Evolutionary conservation across 2,888 invertebrate genomes (phyloP).

Genomic region (Tachystola acroxantha): DNA sequence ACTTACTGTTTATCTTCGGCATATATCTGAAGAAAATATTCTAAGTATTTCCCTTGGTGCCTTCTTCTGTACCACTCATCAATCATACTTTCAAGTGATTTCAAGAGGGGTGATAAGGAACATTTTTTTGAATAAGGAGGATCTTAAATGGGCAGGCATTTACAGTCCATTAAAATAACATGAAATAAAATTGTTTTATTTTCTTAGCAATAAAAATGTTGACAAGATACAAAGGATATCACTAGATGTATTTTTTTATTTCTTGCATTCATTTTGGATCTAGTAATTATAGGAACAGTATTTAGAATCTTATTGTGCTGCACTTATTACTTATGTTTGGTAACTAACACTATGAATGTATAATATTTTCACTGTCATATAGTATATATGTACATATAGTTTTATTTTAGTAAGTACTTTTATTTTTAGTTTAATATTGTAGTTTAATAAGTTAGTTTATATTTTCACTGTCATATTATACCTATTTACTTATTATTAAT

Average conservation of each 20-base stretch:
- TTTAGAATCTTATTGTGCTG: too few species aligned
- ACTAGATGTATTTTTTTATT: too few species aligned
- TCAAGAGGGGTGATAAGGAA: conserved; percentile 34
- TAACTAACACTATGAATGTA: too few species aligned
- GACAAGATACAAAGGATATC: too few species aligned
- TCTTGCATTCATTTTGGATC: too few species aligned
- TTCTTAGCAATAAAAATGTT: conserved; percentile 6
- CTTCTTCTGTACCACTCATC: conserved; percentile 40
- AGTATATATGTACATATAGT: background rate
- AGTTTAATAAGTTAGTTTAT: too few species aligned
- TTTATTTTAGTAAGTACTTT: too few species aligned
- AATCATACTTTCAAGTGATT: conserved; percentile 56
- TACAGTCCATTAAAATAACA: conserved; percentile 27
- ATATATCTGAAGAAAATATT: background rate
- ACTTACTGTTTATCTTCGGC: background rate
- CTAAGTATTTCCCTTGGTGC: conserved; percentile 34
- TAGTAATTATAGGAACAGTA: too few species aligned
- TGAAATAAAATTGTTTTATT: conserved; percentile 28
- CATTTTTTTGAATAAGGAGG: conserved; percentile 34
- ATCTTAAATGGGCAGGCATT: background rate
- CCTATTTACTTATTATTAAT: conserved; percentile 39
- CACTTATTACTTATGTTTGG: too few species aligned
- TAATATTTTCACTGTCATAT: too few species aligned
- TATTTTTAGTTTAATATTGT: too few species aligned
- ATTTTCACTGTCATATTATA: too few species aligned